Conservation (phyloP, 2,797 vertebrate species). For the Cynodonichthys magdalenae region DNA sequence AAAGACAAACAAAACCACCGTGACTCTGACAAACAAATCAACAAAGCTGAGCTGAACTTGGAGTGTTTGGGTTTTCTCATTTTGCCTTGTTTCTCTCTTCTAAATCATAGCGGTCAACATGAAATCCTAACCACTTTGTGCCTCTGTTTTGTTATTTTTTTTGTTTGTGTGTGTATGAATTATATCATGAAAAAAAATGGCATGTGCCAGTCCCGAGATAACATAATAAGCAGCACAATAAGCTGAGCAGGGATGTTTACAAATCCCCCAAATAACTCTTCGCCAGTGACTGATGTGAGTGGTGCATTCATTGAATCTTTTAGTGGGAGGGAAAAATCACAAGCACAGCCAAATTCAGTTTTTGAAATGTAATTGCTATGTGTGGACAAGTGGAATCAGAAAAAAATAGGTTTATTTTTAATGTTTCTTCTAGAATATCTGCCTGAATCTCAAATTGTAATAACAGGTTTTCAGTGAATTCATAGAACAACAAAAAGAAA, state of each 20-base stretch:
- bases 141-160: conserved; percentile 16
- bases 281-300: conserved; percentile 55
- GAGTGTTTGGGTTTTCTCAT: conserved; percentile 12
- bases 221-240: conserved; percentile 59
- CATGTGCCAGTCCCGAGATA: conserved; percentile 53
- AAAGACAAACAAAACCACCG: conserved; percentile 51
- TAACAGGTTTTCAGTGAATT: conserved; percentile 56
- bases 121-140: conserved; percentile 52
- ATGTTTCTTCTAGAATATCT: conserved; percentile 50
- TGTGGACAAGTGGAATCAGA: conserved; percentile 58
- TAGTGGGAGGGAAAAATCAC: conserved; percentile 41
- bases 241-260: conserved; percentile 71
- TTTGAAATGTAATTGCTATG: conserved; percentile 59
- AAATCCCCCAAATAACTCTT: conserved; percentile 73
- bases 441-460: conserved; percentile 53
- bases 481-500: conserved; percentile 15
- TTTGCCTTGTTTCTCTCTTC: conserved; percentile 17
- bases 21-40: conserved; percentile 39
- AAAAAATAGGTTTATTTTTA: conserved; percentile 40
- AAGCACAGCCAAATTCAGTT: conserved; percentile 58
- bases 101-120: conserved; percentile 51
- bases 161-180: conserved; percentile 39
- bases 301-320: conserved; percentile 74
- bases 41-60: conserved; percentile 28
- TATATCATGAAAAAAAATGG: conserved; percentile 53